A percentile compares a stretch with the other conserved stretches of the same genome.
Conservation (phyloP, 2,888 invertebrate species). For the Chloroclysta siterata region DNA sequence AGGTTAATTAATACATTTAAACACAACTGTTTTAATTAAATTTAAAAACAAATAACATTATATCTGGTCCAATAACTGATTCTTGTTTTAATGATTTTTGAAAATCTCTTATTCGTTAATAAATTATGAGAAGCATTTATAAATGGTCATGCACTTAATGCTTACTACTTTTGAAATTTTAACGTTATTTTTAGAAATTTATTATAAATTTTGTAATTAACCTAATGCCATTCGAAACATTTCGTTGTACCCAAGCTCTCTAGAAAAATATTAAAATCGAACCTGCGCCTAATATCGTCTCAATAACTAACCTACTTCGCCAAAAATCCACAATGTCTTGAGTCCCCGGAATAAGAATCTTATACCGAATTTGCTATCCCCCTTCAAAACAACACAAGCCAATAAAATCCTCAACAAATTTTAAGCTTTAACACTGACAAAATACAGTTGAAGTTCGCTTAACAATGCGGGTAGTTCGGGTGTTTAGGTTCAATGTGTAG, state of each 20-base stretch:
- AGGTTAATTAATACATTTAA: conserved; percentile 5
- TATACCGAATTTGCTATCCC: background rate
- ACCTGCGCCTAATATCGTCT: too few relatives aligned
- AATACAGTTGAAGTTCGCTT: conserved; percentile 9
- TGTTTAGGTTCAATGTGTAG: background rate
- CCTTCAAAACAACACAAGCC: background rate
- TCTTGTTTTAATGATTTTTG: background rate
- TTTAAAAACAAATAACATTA: background rate
- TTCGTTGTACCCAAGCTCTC: too few relatives aligned
- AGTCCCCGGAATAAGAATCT: background rate
- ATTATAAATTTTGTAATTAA: too few relatives aligned
- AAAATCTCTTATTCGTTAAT: too few relatives aligned
- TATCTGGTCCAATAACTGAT: background rate
- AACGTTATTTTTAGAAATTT: too few relatives aligned
- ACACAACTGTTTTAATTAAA: background rate
- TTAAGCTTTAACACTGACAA: background rate
- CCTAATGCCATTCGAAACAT: too few relatives aligned
- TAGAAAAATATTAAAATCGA: too few relatives aligned
- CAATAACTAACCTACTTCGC: too few relatives aligned
- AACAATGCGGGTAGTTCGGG: conserved; percentile 8
- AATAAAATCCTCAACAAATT: conserved; percentile 1
- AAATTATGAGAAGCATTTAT: too few relatives aligned
- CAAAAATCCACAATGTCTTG: background rate
- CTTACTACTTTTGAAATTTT: too few relatives aligned
- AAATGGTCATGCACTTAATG: too few relatives aligned